These are phyloP conservation scores for Pyrochroa serraticornis DNA, from an alignment of 2,888 invertebrate species.

Conservation along the genomic window DNA sequence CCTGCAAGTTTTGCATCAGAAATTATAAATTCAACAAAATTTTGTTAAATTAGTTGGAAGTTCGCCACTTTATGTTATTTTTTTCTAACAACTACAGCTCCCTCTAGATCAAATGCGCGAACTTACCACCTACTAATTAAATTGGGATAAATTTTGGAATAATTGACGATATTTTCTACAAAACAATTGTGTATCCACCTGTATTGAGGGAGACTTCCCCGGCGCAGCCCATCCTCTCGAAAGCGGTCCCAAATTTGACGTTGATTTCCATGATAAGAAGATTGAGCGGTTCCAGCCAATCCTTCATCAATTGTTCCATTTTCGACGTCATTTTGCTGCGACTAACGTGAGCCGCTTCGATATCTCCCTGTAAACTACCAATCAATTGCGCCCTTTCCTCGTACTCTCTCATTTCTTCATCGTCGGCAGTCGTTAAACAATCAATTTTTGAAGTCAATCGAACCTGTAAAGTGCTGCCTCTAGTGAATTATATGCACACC, in stretches of 20 bases:
- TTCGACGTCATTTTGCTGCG: constrained; percentile 58
- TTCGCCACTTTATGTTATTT: too few species aligned
- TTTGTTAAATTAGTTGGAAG: too few species aligned
- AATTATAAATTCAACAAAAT: too few species aligned
- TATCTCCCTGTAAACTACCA: constrained; percentile 58
- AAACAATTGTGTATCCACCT: constrained; percentile 31
- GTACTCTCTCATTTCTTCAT: constrained; percentile 69
- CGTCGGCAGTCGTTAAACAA: constrained; percentile 66
- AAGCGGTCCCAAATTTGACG: constrained; percentile 76
- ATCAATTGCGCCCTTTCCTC: constrained; percentile 65
- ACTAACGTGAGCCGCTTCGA: constrained; percentile 58
- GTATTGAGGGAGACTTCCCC: constrained; percentile 71
- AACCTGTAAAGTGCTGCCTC: too few species aligned
- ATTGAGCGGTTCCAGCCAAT: constrained; percentile 75
- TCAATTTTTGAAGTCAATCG: constrained; percentile 69
- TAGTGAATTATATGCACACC: too few species aligned
- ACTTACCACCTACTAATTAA: too few species aligned
- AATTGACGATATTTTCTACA: too few species aligned
- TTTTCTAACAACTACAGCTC: too few species aligned
- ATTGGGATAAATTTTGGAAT: too few species aligned
- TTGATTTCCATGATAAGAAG: constrained; percentile 72
- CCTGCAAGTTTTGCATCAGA: too few species aligned
- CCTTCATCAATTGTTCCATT: constrained; percentile 61
- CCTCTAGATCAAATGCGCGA: too few species aligned
- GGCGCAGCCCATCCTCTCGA: constrained; percentile 78